phyloP scores from a whole-genome alignment of 2,113 vertebrate species.

The Haemorhous mexicanus region DNA sequence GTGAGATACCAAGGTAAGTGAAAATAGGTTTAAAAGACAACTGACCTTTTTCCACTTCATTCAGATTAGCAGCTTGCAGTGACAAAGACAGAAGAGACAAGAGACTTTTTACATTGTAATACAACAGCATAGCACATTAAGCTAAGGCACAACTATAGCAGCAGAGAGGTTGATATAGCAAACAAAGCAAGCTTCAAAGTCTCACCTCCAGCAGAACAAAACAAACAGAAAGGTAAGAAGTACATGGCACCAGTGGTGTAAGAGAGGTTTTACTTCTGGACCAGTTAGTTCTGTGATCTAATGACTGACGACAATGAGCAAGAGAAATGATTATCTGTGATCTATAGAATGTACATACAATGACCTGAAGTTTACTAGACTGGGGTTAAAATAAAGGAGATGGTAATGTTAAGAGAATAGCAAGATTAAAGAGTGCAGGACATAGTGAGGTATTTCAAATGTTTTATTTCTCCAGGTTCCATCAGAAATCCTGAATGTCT shows the following conservation, averaged over 20 bases:
- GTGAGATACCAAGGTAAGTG: conserved; percentile 51
- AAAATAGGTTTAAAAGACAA: conserved; percentile 83
- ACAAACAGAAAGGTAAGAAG: conserved; percentile 48
- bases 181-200: conserved; percentile 47
- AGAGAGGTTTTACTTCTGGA: not conserved
- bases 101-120: conserved; percentile 81
- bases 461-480: not conserved
- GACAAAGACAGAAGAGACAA: conserved; percentile 88
- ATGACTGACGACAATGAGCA: conserved; percentile 16
- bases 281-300: not conserved
- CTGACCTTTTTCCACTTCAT: conserved; percentile 99
- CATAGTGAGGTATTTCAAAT: not conserved
- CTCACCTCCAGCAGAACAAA: conserved; percentile 67
- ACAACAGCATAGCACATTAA: conserved; percentile 77
- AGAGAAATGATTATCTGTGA: conserved; percentile 36
- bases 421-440: conserved; percentile 33
- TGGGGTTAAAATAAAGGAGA: conserved; percentile 18
- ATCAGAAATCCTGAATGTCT: not conserved
- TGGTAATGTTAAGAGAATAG: conserved; percentile 25
- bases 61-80: conserved; percentile 97
- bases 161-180: conserved; percentile 68
- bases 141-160: conserved; percentile 68
- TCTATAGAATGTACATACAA: conserved; percentile 12
- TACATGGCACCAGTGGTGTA: not conserved
- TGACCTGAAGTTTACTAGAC: not conserved